Evolutionary conservation across 2,888 invertebrate species (phyloP), one percentile per base, ranked within the genome.

Genomic region (Meandrusa payeni): DNA sequence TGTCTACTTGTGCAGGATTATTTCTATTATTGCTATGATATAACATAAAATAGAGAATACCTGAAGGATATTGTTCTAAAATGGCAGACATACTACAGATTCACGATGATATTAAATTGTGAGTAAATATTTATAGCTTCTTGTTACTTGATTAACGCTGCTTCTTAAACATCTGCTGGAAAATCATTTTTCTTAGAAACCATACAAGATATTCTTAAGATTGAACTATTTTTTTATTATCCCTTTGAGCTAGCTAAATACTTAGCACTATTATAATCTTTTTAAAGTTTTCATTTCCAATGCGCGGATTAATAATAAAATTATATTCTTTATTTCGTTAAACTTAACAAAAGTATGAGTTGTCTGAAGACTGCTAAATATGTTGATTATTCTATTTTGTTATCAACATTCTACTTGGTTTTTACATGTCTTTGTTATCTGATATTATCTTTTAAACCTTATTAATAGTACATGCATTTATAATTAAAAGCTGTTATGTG

Each of bases 91-190:
- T 94, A 80, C 68, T 93, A 90, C 51, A 68, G 67, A 89, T 93
- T 57, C 90, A 93, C 69, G 92, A 93, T 87, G 93, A 93, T 76
- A 91, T 93, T 75, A 93, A 92, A 76, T 74, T 93, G 92, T 93
- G 76, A 92, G 91, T 27, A 22, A 12, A 36, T 46, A 47, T 34
- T 23, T 17, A 4, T 32, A 20, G 13, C 9, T 22, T 13, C 15
- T 19, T 22, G 5, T 34, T 19, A 31, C 5, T 28, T 6, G 13
- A 43, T 26, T 7, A 13, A 27, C 15, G 24, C 34, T 15, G 22
- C 13, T 38, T 6, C 6, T 11, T 40, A 20, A 38, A 36, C 17
- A 24, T 26, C 39, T 17, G 22, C 40, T 48, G 31, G 36, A 49
- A 38, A 60, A 51, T 11, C 51, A 59, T 65, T 63, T 59, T 46